Percentiles rank a stretch among this genome's conserved stretches.
These are phyloP conservation scores for Lutjanus erythropterus DNA, from an alignment of 2,113 vertebrate species.

Conservation along the genomic window DNA sequence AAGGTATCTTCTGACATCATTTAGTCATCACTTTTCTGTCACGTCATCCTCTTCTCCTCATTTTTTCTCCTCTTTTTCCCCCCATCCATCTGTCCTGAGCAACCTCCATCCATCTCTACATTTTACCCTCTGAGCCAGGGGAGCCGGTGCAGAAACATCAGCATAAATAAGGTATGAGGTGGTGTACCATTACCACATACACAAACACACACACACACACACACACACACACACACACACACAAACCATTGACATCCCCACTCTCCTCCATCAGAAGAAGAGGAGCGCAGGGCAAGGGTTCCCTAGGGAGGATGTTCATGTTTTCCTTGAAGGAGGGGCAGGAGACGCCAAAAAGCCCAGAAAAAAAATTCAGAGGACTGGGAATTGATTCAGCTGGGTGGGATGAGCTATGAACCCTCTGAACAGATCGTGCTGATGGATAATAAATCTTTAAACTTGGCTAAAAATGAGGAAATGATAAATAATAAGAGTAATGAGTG, in stretches of 20 bases:
- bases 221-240: constrained; percentile 31
- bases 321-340: constrained; percentile 34
- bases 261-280: constrained; percentile 27
- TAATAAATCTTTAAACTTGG: constrained; percentile 20
- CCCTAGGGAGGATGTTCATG: constrained; percentile 39
- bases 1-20: neutral
- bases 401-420: neutral
- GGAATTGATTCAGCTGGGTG: neutral
- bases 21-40: neutral
- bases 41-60: neutral
- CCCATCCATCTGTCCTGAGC: constrained; percentile 4
- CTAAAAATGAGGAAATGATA: neutral
- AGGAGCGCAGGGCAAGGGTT: constrained; percentile 16
- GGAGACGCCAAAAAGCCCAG: constrained; percentile 21
- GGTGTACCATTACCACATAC: constrained; percentile 60
- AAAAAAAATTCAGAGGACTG: constrained; percentile 35
- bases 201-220: constrained; percentile 37
- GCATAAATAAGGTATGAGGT: constrained; percentile 75
- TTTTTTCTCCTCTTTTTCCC: neutral
- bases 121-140: constrained; percentile 43
- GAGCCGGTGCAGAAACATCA: constrained; percentile 56
- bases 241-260: constrained; percentile 25
- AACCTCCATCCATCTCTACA: constrained; percentile 40
- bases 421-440: neutral
- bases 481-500: constrained; percentile 13